Conservation (phyloP, 1,140 invertebrate genomes). For the Melitaea cinxia region DNA sequence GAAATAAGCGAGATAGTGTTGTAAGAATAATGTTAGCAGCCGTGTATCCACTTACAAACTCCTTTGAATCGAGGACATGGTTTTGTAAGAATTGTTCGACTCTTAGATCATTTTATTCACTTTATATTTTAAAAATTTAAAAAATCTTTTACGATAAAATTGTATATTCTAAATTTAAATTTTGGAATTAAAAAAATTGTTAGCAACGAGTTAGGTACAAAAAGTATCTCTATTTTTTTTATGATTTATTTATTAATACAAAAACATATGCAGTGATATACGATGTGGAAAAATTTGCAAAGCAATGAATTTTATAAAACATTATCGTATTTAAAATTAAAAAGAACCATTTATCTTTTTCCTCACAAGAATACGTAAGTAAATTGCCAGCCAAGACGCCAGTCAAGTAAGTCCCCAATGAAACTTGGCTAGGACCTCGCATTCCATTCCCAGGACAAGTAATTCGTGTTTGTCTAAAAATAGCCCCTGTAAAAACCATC, state of each 20-base stretch:
- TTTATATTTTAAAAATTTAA: too few relatives aligned
- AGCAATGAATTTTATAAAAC: too few relatives aligned
- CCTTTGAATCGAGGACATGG: constrained; percentile 1
- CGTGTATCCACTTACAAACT: constrained; percentile 13
- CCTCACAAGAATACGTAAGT: background rate
- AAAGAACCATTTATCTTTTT: too few relatives aligned
- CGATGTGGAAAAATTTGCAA: too few relatives aligned
- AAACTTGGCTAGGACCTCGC: constrained; percentile 25
- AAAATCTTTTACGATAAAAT: too few relatives aligned
- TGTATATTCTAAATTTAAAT: too few relatives aligned
- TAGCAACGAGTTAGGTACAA: too few relatives aligned
- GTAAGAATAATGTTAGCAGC: constrained; percentile 16
- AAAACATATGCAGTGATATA: too few relatives aligned
- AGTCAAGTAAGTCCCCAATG: constrained; percentile 27
- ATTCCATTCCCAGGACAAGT: constrained; percentile 33
- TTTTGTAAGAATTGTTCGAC: constrained; percentile 11
- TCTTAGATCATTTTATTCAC: background rate
- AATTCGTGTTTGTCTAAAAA: constrained; percentile 20
- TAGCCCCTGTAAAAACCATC: constrained; percentile 18
- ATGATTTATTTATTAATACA: too few relatives aligned
- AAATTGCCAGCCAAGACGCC: constrained; percentile 4
- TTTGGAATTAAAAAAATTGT: too few relatives aligned
- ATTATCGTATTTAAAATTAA: too few relatives aligned
- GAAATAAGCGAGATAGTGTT: constrained; percentile 9
- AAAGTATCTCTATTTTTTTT: too few relatives aligned